Evolutionary conservation across 2,888 invertebrate genomes (phyloP), one percentile per base, ranked within the genome.

Genomic region (Erebia aethiops): DNA sequence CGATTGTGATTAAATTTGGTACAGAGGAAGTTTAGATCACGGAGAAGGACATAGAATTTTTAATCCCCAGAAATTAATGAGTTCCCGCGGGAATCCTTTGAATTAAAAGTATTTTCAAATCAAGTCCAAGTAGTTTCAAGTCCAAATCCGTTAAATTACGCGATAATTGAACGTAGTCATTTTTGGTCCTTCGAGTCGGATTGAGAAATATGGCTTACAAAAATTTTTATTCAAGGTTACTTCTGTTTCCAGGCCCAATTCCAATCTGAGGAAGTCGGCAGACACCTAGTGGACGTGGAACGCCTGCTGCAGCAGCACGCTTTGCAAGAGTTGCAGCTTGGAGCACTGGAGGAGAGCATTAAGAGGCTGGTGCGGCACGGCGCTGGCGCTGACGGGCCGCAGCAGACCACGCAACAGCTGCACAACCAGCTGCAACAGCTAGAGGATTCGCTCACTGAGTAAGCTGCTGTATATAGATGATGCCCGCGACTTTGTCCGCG

Each of bases 281-380:
- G 98, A 0, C 99, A 99, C 93, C 92, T 99, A 66, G 94, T 98
- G 74, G 99, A 98, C 52, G 99, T 98, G 10, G 99, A 99, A 87
- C 98, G 99, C 76, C 93, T 99, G 57, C 91, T 99, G 69, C 99
- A 99, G 80, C 98, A 98, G 74, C 99, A 99, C 89, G 97, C 97
- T 16, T 92, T 99, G 61, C 97, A 98, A 80, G 99, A 99, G 86
- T 91, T 98, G 73, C 98, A 98, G 89, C 96, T 99, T 0, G 97
- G 97, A 2, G 97, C 98, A 0, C 94, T 98, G 72, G 98, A 98
- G 16, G 98, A 98, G 86, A 96, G 96, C 52, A 96, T 98, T 74
- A 94, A 97, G 35, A 94, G 97, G 57, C 95, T 99, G 64, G 96
- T 96, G 75, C 92, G 97, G 7, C 83, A 82, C 71, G 81, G 84